phyloP scores from a whole-genome alignment of 2,113 vertebrate genomes.

The Rhea americana region DNA sequence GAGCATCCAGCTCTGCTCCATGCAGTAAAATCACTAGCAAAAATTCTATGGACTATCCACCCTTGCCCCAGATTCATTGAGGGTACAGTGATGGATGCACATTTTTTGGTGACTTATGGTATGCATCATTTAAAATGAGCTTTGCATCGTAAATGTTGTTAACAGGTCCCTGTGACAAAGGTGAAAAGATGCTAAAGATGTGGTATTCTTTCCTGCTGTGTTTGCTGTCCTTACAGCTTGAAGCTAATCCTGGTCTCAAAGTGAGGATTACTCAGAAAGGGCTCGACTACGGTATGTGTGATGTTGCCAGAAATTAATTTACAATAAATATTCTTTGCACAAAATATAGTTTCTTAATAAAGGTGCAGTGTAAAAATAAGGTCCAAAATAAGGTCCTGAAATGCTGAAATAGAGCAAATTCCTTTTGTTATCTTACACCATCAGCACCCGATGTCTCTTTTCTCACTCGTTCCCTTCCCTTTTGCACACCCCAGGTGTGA shows the following conservation, averaged over 20 bases:
- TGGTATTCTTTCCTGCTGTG: conserved; percentile 61
- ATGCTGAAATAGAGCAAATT: background rate
- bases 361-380: background rate
- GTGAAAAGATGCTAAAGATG: background rate
- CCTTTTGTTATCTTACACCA: background rate
- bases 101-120: background rate
- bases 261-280: conserved; percentile 54
- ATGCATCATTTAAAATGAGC: background rate
- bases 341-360: background rate
- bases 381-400: background rate
- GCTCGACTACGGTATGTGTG: conserved; percentile 44
- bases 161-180: conserved; percentile 23
- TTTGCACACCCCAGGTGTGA: background rate
- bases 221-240: background rate
- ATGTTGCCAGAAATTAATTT: background rate
- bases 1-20: background rate
- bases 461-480: background rate
- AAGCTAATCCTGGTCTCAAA: conserved; percentile 58
- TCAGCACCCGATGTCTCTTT: background rate
- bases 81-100: background rate
- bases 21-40: background rate
- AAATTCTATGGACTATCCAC: background rate
- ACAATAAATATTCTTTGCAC: background rate
- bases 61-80: background rate
- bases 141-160: conserved; percentile 28